Evolutionary conservation across 2,113 vertebrate genomes (phyloP), one percentile per base, ranked within the genome.

Genomic region (Prunella himalayana): DNA sequence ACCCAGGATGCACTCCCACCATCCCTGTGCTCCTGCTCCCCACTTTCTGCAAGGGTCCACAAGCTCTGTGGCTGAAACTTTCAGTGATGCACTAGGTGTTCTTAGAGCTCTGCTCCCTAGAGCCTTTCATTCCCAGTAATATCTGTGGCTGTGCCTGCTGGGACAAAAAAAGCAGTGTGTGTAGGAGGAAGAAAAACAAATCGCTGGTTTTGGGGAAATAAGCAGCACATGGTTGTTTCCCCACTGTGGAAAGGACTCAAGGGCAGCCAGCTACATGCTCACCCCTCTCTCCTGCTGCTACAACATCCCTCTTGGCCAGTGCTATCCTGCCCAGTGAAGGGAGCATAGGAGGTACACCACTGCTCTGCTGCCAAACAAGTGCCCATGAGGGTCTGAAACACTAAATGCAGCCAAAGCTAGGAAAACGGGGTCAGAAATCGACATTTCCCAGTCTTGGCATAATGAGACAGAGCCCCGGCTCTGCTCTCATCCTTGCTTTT

Each of bases 1-100:
- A 3, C 31, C 6, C 0, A 2, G 25, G 45, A 53, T 61, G 31
- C 7, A 5, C 17, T 90, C 41, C 18, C 0, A 3, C n/a, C 4
- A 1, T 37, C 28, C 35, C 45, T 3, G 4, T 60, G 49, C 23
- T 90, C 33, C 60, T n/a, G 9, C 45, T 90, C 45, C 61, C 45
- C 3, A 2, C 33, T 65, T 82, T 50, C 83, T 2, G 0, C 37
- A 70, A 41, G 17, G 5, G 10, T 57, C n/a, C 0, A 6, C 0
- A 1, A 56, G 24, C 37, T 86, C 68, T 44, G 59, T 28, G 41
- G 19, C 50, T 2, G 4, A 45, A 45, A 37, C 37, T 37, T 37
- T 37, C 37, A 35, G 22, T 0, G 2, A 50, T 31, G 51, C 24
- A 45, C 35, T 16, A 47, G 35, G 23, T 44, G 44, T 21, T 63